phyloP scores from a whole-genome alignment of 2,113 vertebrate species.

The Silurus asotus region DNA sequence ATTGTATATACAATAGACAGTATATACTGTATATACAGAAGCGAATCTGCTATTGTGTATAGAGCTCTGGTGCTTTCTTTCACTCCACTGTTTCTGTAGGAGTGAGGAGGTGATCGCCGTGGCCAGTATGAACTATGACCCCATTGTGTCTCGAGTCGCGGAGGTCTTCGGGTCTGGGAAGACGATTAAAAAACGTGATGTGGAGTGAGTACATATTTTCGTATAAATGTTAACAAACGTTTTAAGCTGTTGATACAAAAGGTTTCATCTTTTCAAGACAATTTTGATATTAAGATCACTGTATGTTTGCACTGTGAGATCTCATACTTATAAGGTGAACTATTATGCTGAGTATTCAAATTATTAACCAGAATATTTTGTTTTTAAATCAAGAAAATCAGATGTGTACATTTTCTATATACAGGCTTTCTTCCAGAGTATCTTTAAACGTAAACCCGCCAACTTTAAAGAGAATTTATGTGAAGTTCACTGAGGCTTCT shows the following conservation, averaged over 20 bases:
- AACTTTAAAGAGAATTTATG: background rate
- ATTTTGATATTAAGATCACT: background rate
- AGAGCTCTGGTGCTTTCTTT: background rate
- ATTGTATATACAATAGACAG: background rate
- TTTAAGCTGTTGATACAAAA: background rate
- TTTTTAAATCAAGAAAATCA: background rate
- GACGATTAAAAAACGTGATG: conserved; percentile 90
- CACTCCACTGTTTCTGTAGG: conserved; percentile 67
- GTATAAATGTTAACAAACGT: conserved; percentile 46
- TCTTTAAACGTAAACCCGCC: background rate
- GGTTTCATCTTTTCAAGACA: background rate
- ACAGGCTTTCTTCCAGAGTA: background rate
- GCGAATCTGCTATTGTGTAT: background rate
- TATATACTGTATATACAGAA: background rate
- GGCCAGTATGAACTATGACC: conserved; percentile 98
- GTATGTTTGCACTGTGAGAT: background rate
- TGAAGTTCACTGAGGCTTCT: too few species aligned
- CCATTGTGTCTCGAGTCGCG: conserved; percentile 93
- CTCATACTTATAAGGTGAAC: background rate
- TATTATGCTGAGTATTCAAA: background rate
- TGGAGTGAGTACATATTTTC: conserved; percentile 86
- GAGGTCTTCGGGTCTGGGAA: conserved; percentile 92
- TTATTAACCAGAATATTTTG: too few species aligned
- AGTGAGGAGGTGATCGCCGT: conserved; percentile 94
- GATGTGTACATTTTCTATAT: background rate